Percentiles rank a stretch among this genome's conserved stretches.
Conservation (phyloP, 2,113 vertebrate genomes). For the Calidris pugnax region DNA sequence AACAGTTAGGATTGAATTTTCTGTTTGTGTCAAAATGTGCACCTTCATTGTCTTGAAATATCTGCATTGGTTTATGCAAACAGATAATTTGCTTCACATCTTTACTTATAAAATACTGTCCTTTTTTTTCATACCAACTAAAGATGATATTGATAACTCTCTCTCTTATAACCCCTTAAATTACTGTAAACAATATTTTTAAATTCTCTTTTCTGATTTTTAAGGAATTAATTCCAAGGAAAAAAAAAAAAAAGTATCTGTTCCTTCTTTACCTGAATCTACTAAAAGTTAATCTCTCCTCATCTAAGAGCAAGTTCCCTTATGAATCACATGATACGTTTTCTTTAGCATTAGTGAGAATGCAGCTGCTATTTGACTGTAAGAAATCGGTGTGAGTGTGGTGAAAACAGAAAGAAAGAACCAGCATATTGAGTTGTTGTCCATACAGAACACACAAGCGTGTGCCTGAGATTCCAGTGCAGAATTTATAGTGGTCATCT, state of each 20-base stretch:
- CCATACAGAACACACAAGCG: not conserved
- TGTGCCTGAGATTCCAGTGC: not conserved
- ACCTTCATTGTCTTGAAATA: not conserved
- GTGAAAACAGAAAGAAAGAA: not conserved
- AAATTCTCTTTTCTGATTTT: not conserved
- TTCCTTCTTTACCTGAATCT: not conserved
- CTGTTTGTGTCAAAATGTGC: not conserved
- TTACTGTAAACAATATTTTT: not conserved
- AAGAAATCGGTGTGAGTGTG: not conserved
- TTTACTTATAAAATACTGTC: not conserved
- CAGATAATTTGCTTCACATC: not conserved
- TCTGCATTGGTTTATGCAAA: not conserved
- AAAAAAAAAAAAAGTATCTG: not conserved
- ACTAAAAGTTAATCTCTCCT: not conserved
- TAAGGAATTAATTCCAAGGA: not conserved
- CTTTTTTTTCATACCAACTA: not conserved
- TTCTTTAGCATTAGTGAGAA: not conserved
- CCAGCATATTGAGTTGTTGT: not conserved
- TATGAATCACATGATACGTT: not conserved
- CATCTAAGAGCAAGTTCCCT: not conserved
- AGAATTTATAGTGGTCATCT: not conserved
- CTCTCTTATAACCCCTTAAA: not conserved
- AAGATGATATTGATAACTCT: not conserved
- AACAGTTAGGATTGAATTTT: not conserved
- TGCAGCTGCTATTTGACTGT: not conserved